phyloP scores from a whole-genome alignment of 2,888 invertebrate species.

The Teleiodes luculella region DNA sequence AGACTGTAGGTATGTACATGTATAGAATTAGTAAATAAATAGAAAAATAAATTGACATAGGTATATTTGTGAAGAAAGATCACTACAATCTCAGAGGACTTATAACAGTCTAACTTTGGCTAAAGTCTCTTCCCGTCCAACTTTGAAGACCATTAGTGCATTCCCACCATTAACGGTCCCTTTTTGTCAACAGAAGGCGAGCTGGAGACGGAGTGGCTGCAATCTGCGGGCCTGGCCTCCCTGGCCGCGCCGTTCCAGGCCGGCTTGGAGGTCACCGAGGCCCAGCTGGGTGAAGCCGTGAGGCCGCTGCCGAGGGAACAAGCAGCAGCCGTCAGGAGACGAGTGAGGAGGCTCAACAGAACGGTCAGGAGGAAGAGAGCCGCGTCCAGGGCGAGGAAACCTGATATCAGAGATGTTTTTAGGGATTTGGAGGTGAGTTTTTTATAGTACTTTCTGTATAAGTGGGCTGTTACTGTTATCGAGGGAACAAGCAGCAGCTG shows the following conservation, averaged over 20 bases:
- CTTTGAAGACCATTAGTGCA: too few relatives aligned
- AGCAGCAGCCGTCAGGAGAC: slow-evolving; percentile 86
- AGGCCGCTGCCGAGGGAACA: slow-evolving; percentile 83
- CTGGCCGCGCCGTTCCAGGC: slow-evolving; percentile 84
- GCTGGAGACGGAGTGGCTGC: slow-evolving; percentile 87
- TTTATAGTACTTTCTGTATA: too few relatives aligned
- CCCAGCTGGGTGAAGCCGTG: slow-evolving; percentile 80
- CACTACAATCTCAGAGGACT: too few relatives aligned
- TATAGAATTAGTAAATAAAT: too few relatives aligned
- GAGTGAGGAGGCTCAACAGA: slow-evolving; percentile 87
- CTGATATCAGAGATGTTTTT: slow-evolving; percentile 90
- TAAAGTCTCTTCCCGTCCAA: too few relatives aligned
- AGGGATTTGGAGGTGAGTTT: slow-evolving; percentile 87
- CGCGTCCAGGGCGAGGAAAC: slow-evolving; percentile 80
- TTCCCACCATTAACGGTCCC: background rate
- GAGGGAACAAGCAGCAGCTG: too few relatives aligned
- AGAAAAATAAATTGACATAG: too few relatives aligned
- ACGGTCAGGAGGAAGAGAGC: slow-evolving; percentile 82
- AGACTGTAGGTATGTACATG: too few relatives aligned
- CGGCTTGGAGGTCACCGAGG: slow-evolving; percentile 82
- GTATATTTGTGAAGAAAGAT: too few relatives aligned
- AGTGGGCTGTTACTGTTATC: too few relatives aligned
- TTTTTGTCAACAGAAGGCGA: slow-evolving; percentile 80
- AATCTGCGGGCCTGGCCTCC: slow-evolving; percentile 84
- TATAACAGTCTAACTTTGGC: too few relatives aligned